Conservation (phyloP, 2,888 invertebrate genomes). For the Thymelicus sylvestris region DNA sequence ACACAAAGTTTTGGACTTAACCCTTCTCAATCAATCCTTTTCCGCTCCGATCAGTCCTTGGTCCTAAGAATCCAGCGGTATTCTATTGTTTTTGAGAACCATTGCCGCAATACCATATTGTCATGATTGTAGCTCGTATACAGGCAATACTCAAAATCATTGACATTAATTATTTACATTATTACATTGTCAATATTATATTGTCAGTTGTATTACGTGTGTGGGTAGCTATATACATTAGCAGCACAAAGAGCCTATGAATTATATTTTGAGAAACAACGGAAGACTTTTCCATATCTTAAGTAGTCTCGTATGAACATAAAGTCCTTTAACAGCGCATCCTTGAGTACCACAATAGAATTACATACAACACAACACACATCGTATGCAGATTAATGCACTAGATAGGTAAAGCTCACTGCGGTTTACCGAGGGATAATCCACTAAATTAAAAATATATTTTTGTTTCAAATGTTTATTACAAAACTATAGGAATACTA, state of each 20-base stretch:
- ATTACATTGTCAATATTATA: too few species aligned
- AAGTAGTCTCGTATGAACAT: constrained; percentile 32
- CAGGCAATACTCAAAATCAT: too few species aligned
- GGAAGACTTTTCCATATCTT: constrained; percentile 15
- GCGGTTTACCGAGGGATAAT: constrained; percentile 13
- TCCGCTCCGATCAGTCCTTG: too few species aligned
- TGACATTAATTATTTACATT: too few species aligned
- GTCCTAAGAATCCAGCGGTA: too few species aligned
- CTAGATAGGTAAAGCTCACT: constrained; percentile 27
- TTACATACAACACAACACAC: constrained; percentile 20
- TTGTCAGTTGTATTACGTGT: background rate
- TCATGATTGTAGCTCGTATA: too few species aligned
- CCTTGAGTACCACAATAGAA: constrained; percentile 33
- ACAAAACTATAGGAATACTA: too few species aligned
- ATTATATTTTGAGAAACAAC: constrained; percentile 9
- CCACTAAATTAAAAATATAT: background rate
- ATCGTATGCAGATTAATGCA: constrained; percentile 33
- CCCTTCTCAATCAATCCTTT: too few species aligned
- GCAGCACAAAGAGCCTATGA: background rate
- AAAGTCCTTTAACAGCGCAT: constrained; percentile 30
- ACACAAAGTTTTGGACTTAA: too few species aligned
- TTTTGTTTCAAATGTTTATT: background rate
- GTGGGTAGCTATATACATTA: background rate
- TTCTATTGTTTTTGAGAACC: too few species aligned
- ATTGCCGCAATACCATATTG: too few species aligned